Conservation (phyloP, 2,113 vertebrate genomes). For the Pao palembangensis region DNA sequence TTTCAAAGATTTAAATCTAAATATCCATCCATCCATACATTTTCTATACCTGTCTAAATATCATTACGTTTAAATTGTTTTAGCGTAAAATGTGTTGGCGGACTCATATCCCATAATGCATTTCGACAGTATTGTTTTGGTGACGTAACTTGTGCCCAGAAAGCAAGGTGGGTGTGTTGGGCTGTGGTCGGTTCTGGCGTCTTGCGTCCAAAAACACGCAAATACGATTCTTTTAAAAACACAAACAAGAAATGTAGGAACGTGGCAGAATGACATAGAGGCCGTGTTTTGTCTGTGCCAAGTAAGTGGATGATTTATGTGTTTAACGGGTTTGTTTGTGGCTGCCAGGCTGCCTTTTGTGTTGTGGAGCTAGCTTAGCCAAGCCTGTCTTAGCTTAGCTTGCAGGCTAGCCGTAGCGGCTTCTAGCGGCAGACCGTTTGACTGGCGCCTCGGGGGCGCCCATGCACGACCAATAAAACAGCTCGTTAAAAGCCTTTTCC, state of each 20-base stretch:
- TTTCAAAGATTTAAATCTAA: too few relatives aligned
- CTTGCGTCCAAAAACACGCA: background rate
- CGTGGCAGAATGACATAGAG: slow-evolving; percentile 52
- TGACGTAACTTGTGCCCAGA: slow-evolving; percentile 57
- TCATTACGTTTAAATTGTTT: too few relatives aligned
- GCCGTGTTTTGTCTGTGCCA: slow-evolving; percentile 22
- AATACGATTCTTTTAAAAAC: background rate
- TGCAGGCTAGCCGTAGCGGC: slow-evolving; percentile 31
- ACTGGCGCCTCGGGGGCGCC: slow-evolving; percentile 60
- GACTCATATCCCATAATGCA: slow-evolving; percentile 67
- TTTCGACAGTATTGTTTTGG: slow-evolving; percentile 47
- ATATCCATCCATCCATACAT: too few relatives aligned
- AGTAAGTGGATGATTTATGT: slow-evolving; percentile 42
- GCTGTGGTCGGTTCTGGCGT: slow-evolving; percentile 15
- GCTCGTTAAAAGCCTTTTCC: slow-evolving; percentile 29
- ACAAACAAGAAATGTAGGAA: background rate
- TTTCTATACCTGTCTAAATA: too few relatives aligned
- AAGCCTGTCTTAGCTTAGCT: slow-evolving; percentile 35
- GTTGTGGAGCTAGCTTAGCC: slow-evolving; percentile 39
- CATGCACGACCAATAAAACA: slow-evolving; percentile 29
- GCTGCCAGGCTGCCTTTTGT: slow-evolving; percentile 36
- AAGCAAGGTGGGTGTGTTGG: slow-evolving; percentile 57
- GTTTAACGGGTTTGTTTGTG: background rate
- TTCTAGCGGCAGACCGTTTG: slow-evolving; percentile 29
- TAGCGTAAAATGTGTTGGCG: slow-evolving; percentile 27